Percentiles rank a stretch among this genome's conserved stretches.
Evolutionary conservation across 2,797 vertebrate species (phyloP).

Genomic region (Erethizon dorsatum): DNA sequence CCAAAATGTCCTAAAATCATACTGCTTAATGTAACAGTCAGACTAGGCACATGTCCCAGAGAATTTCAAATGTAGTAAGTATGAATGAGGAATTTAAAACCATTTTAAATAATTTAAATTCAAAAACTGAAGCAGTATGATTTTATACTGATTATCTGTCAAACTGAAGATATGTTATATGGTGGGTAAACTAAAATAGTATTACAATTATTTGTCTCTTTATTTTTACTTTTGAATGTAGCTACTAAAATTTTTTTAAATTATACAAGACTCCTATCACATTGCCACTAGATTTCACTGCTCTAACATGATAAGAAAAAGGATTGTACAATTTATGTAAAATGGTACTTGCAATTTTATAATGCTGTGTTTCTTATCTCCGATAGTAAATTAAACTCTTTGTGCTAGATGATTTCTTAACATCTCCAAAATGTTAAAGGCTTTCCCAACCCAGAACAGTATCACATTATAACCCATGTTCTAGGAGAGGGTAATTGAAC

Average conservation of each 20-base stretch:
- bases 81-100: slow-evolving; percentile 29
- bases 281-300: background rate
- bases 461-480: background rate
- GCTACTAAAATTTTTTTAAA: slow-evolving; percentile 16
- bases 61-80: background rate
- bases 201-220: background rate
- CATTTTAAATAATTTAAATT: slow-evolving; percentile 56
- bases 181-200: slow-evolving; percentile 37
- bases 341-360: slow-evolving; percentile 19
- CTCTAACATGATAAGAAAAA: slow-evolving; percentile 4
- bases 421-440: slow-evolving; percentile 56
- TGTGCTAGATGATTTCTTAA: background rate
- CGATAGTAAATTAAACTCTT: slow-evolving; percentile 26
- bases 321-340: slow-evolving; percentile 36
- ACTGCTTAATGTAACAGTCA: slow-evolving; percentile 15
- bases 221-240: slow-evolving; percentile 55
- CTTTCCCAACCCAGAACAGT: background rate
- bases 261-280: background rate
- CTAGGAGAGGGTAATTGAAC: background rate
- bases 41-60: slow-evolving; percentile 2
- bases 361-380: background rate
- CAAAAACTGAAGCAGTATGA: background rate
- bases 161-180: slow-evolving; percentile 29
- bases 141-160: slow-evolving; percentile 49
- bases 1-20: slow-evolving; percentile 57